These are phyloP conservation scores for Equus quagga DNA, from an alignment of 2,113 vertebrate genomes.

Conservation along the genomic window DNA sequence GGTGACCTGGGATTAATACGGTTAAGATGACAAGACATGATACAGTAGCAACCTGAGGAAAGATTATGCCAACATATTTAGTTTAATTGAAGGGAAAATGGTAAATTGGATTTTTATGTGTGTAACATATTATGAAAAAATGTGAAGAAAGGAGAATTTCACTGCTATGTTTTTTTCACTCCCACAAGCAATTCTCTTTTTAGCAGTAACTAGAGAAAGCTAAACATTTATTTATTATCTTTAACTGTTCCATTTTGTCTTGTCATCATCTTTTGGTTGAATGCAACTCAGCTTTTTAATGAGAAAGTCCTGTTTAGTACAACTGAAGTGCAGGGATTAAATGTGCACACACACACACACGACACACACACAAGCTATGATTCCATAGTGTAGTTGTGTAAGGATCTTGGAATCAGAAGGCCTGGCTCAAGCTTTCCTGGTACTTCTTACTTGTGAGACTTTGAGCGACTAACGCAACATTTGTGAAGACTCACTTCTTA, in stretches of 20 bases:
- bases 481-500: background rate
- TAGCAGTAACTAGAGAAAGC: background rate
- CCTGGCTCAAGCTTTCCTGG: background rate
- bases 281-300: background rate
- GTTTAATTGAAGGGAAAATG: slow-evolving; percentile 7
- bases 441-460: background rate
- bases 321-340: background rate
- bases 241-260: background rate
- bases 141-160: slow-evolving; percentile 42
- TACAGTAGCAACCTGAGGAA: background rate
- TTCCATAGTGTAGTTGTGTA: background rate
- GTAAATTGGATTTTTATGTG: background rate
- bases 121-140: background rate
- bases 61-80: background rate
- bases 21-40: background rate
- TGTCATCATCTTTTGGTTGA: background rate
- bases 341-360: background rate
- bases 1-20: background rate
- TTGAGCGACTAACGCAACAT: background rate
- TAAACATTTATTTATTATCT: slow-evolving; percentile 27
- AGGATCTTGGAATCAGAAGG: background rate
- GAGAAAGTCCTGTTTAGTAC: background rate
- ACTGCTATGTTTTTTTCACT: background rate
- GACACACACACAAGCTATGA: background rate
- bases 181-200: slow-evolving; percentile 48